Conservation (phyloP, 2,888 invertebrate species). For the Cheilosia vernalis region DNA sequence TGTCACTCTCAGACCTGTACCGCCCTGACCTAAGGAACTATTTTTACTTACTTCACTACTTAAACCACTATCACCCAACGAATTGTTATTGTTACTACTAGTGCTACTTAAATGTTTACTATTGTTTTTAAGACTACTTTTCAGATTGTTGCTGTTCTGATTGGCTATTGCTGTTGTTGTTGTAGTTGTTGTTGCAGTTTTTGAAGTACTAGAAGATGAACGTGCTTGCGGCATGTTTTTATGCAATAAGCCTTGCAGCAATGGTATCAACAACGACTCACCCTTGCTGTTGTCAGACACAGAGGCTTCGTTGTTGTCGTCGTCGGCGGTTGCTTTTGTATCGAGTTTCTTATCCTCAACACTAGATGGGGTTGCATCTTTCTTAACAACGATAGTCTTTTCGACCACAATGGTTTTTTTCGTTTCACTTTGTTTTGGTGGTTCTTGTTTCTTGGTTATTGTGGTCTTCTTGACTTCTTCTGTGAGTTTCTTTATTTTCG, state of each 20-base stretch:
- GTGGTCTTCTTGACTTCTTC: conserved; percentile 67
- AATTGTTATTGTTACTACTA: conserved; percentile 76
- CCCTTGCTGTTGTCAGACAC: conserved; percentile 84
- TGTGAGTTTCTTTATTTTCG: conserved; percentile 55
- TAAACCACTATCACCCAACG: conserved; percentile 68
- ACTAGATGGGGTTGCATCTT: conserved; percentile 40
- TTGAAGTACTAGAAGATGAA: conserved; percentile 62
- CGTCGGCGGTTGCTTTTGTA: conserved; percentile 19
- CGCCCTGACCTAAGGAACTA: conserved; percentile 76
- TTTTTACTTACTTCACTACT: conserved; percentile 75
- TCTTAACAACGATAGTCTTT: conserved; percentile 52
- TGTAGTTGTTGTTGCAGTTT: conserved; percentile 65
- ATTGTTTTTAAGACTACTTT: conserved; percentile 70
- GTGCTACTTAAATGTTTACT: conserved; percentile 75
- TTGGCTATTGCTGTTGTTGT: conserved; percentile 65
- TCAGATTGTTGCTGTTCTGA: conserved; percentile 75
- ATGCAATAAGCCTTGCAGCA: conserved; percentile 87
- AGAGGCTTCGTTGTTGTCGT: conserved; percentile 46
- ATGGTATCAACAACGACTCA: conserved; percentile 90
- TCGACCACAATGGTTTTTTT: conserved; percentile 54
- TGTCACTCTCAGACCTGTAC: conserved; percentile 79
- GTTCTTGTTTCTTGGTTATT: conserved; percentile 63
- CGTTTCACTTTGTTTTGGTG: conserved; percentile 39
- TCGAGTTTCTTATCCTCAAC: conserved; percentile 61
- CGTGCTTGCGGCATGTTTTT: conserved; percentile 78